Evolutionary conservation across 2,113 vertebrate species (phyloP).

Genomic region (Hippopotamus amphibius): DNA sequence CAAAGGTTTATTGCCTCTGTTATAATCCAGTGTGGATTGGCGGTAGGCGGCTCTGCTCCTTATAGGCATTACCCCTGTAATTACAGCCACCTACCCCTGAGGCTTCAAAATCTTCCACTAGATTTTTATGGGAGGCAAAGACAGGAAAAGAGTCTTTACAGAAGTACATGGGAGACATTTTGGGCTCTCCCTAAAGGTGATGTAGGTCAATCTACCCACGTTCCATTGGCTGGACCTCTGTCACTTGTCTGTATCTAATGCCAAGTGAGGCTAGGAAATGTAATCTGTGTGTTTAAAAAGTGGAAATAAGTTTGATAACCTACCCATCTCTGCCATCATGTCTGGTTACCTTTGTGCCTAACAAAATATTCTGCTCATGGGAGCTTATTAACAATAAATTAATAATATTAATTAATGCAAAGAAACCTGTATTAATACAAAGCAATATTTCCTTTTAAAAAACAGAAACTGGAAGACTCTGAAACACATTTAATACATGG

Average conservation of each 20-base stretch:
- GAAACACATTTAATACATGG: conserved; percentile 7
- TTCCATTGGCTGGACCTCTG: not conserved
- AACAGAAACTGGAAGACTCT: not conserved
- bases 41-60: not conserved
- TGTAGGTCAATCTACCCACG: not conserved
- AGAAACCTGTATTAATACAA: not conserved
- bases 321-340: not conserved
- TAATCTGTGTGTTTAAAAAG: not conserved
- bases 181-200: not conserved
- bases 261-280: not conserved
- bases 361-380: not conserved
- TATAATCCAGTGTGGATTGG: not conserved
- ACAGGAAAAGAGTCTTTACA: not conserved
- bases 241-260: not conserved
- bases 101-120: not conserved
- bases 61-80: not conserved
- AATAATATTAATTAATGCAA: conserved; percentile 21
- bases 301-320: not conserved
- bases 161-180: not conserved
- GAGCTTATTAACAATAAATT: not conserved
- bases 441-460: not conserved
- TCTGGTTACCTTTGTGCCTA: not conserved
- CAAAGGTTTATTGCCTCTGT: not conserved
- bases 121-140: not conserved
- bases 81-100: not conserved